These are phyloP conservation scores for Leptatherina wallacei DNA, from an alignment of 2,797 vertebrate species.

Conservation along the genomic window DNA sequence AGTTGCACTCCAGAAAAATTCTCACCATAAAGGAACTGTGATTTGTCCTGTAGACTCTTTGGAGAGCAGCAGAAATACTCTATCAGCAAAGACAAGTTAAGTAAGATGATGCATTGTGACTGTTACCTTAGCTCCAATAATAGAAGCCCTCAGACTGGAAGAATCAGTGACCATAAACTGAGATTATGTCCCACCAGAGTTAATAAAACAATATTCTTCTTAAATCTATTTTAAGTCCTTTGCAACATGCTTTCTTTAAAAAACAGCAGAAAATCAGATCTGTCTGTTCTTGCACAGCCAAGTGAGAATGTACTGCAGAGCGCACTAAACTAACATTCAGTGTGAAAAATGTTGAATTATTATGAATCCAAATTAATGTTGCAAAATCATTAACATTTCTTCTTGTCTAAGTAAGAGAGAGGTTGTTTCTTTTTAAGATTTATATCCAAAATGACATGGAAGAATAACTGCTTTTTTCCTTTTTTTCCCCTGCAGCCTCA, in stretches of 20 bases:
- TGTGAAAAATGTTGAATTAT: not conserved
- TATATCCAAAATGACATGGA: too few species aligned
- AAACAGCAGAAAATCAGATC: conserved; percentile 35
- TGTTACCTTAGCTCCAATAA: conserved; percentile 71
- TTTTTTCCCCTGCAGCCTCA: too few species aligned
- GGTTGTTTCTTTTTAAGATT: conserved; percentile 20
- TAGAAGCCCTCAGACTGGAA: conserved; percentile 58
- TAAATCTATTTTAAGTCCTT: conserved; percentile 19
- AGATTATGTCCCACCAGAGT: conserved; percentile 49
- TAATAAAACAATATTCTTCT: conserved; percentile 41
- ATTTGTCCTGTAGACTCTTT: conserved; percentile 47
- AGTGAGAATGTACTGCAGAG: conserved; percentile 26
- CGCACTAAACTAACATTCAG: conserved; percentile 24
- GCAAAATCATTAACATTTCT: conserved; percentile 35
- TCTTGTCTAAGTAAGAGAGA: conserved; percentile 7
- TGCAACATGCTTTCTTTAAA: conserved; percentile 43
- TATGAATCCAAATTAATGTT: not conserved
- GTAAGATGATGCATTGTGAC: conserved; percentile 75
- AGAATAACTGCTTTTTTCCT: too few species aligned
- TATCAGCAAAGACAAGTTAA: conserved; percentile 48
- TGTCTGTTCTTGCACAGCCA: conserved; percentile 51
- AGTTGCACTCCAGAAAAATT: conserved; percentile 35
- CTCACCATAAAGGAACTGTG: conserved; percentile 21
- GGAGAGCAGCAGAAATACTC: conserved; percentile 28
- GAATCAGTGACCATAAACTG: conserved; percentile 68